Base-by-base conservation (phyloP, 2,888 invertebrate species). In the Globia sparganii region DNA sequence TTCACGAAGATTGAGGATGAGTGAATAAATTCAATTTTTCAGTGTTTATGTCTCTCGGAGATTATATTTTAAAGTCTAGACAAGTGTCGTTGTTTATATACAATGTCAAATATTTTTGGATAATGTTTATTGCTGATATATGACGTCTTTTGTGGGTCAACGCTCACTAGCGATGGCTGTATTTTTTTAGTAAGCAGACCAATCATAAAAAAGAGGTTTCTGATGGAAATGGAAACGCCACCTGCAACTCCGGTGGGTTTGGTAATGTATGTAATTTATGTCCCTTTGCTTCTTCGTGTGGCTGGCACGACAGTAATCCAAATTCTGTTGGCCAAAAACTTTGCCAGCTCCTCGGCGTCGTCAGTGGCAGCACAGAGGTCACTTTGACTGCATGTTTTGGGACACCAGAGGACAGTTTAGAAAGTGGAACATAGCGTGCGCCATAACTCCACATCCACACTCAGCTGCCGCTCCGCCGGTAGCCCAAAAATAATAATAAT, bases 51-150 rank as follows among this genome's bases (percentile, higher is more conserved):
- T 68, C n/a, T 66, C 28, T 37, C 21, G 21, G 15, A 40, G 34
- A 59, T 61, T 34, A 13, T 80, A 46, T 65, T 68, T 49, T 3
- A 9, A 56, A 82, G 79, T 77, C 77, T 67, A 82, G 83, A 77
- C 56, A 34, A 61, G 25, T 77, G 28, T 67, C 13, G n/a, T 69
- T 68, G 43, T 77, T 77, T 77, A 43, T 64, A 28, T 56, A 8
- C 18, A 25, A 34, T 34, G 75, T 28, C n/a, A 34, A 75, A 4
- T 21, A 15, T 59, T 64, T 64, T 74, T 13, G 11, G 4, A 13
- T 46, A 18, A 46, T 49, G 1, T 58, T 64, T 65, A 31, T n/a
- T 9, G 28, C 25, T 4, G 31, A n/a, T 65, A n/a, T 65, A 21
- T 59, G 49, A 65, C 28, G 46, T 53, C 3, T 65, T 43, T 72